These are phyloP conservation scores for Pteropus alecto DNA, from an alignment of 2,113 vertebrate genomes.

Conservation along the genomic window DNA sequence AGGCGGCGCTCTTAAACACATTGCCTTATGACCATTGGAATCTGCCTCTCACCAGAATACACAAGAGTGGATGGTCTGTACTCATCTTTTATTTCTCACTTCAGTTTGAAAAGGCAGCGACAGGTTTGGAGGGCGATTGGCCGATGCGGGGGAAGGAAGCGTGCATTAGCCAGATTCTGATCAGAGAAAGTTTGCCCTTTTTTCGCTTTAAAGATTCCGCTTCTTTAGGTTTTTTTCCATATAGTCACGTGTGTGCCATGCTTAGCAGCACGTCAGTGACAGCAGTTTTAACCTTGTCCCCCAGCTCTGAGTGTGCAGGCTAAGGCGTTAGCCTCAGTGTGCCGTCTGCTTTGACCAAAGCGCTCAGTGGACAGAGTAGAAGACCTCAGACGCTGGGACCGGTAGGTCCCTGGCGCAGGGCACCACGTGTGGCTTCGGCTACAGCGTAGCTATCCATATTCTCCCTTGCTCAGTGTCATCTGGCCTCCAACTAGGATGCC, in stretches of 20 bases:
- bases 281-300: background rate
- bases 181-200: background rate
- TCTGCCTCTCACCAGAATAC: conserved; percentile 37
- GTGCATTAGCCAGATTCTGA: background rate
- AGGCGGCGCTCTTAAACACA: conserved; percentile 67
- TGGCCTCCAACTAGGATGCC: background rate
- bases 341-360: background rate
- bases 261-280: background rate
- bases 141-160: background rate
- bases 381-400: background rate
- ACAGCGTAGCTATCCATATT: background rate
- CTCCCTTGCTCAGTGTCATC: background rate
- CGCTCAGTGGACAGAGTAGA: background rate
- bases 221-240: background rate
- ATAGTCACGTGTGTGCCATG: background rate
- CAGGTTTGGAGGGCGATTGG: background rate
- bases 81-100: background rate
- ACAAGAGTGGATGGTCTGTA: background rate
- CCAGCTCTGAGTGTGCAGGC: background rate
- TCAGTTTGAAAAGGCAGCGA: conserved; percentile 46
- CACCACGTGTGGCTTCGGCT: background rate
- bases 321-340: background rate
- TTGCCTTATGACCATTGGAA: conserved; percentile 75
- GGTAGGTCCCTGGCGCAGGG: background rate
- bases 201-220: conserved; percentile 22